A percentile compares a stretch with the other conserved stretches of the same genome.
Conservation (phyloP, 2,888 invertebrate genomes). For the Hydrotaea diabolus region DNA sequence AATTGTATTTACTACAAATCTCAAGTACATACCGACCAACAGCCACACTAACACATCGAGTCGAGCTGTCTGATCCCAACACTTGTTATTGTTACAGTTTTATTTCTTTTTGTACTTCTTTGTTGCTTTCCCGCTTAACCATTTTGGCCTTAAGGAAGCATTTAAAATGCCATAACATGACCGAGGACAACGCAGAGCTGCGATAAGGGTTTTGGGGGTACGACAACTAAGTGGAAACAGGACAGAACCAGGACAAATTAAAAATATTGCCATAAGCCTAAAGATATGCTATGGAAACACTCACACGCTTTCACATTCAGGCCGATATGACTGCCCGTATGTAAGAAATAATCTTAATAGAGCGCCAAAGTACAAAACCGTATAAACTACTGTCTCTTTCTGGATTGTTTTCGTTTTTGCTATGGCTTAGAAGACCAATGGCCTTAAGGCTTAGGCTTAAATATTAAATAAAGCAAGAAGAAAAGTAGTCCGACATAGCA, state of each 20-base stretch:
- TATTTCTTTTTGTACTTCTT: conserved; percentile 24
- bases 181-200: conserved; percentile 5
- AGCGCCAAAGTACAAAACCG: neutral
- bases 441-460: conserved; percentile 65
- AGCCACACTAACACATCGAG: neutral
- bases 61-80: conserved; percentile 35
- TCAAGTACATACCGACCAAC: conserved; percentile 10
- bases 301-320: too few species aligned
- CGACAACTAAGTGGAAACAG: conserved; percentile 28
- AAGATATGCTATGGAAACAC: conserved; percentile 56
- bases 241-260: conserved; percentile 40
- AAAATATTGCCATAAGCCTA: conserved; percentile 59
- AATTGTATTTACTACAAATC: conserved; percentile 27
- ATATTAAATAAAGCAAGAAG: conserved; percentile 38
- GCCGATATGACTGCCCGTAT: conserved; percentile 34
- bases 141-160: conserved; percentile 62
- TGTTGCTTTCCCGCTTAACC: conserved; percentile 41
- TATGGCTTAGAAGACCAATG: conserved; percentile 51
- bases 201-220: conserved; percentile 7
- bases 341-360: conserved; percentile 24
- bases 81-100: conserved; percentile 46
- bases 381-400: conserved; percentile 10
- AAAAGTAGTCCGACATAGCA: conserved; percentile 42
- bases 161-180: conserved; percentile 65
- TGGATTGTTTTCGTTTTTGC: conserved; percentile 14